A percentile compares a stretch with the other conserved stretches of the same genome.
Conservation (phyloP, 2,888 invertebrate species). For the Tetanocera ferruginea region DNA sequence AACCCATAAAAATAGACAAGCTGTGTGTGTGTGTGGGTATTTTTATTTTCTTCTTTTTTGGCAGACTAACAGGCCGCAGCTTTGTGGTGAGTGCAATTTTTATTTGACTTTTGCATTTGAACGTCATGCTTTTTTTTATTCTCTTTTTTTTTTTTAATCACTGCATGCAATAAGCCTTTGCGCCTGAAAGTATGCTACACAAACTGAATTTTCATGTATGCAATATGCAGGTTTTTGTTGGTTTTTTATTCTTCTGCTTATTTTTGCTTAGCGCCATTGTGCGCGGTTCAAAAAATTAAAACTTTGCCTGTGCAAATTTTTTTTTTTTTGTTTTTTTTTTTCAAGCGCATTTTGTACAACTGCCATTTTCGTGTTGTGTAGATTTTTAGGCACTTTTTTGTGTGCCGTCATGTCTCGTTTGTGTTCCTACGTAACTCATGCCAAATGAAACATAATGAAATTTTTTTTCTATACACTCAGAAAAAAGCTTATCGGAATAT, state of each 20-base stretch:
- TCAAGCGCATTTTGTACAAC: slow-evolving; percentile 24
- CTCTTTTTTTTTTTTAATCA: neutral
- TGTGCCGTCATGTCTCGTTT: neutral
- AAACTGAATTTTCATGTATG: slow-evolving; percentile 16
- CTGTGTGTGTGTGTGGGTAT: neutral
- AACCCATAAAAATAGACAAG: slow-evolving; percentile 40
- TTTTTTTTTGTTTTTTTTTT: slow-evolving; percentile 39
- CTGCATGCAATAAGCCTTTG: slow-evolving; percentile 52
- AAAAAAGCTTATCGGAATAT: too few relatives aligned
- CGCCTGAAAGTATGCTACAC: slow-evolving; percentile 45
- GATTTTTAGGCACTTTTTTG: slow-evolving; percentile 41
- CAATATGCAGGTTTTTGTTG: slow-evolving; percentile 13
- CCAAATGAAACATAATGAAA: slow-evolving; percentile 49
- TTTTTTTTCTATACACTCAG: slow-evolving; percentile 50
- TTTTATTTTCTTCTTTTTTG: slow-evolving; percentile 19
- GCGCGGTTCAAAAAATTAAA: slow-evolving; percentile 48
- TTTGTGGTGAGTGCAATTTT: slow-evolving; percentile 51
- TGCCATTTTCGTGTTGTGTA: slow-evolving; percentile 13
- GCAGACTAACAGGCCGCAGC: slow-evolving; percentile 36
- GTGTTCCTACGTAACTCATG: slow-evolving; percentile 15
- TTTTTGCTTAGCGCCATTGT: slow-evolving; percentile 19
- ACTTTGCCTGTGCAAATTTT: slow-evolving; percentile 50
- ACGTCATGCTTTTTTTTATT: neutral
- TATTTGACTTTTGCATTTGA: slow-evolving; percentile 52
- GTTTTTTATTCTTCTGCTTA: slow-evolving; percentile 30